These are phyloP conservation scores for Trichacis sp. DNA, from an alignment of 2,888 invertebrate species.

Conservation along the genomic window DNA sequence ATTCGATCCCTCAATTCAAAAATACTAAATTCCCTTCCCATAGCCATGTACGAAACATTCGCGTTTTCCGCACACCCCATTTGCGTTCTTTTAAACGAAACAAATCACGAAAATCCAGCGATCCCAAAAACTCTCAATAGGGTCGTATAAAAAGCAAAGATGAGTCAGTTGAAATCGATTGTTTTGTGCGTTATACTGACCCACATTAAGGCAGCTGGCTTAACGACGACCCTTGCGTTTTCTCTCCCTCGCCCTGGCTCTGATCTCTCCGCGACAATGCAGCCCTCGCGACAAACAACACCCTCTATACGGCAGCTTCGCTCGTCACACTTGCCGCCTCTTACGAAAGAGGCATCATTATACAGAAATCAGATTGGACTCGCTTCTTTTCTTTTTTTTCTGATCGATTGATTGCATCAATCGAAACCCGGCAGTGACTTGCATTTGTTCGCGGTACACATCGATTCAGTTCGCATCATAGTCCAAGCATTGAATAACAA, in stretches of 20 bases:
- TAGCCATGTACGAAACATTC: no score
- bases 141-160: neutral
- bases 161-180: slow-evolving; percentile 27
- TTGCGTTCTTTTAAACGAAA: no score
- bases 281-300: slow-evolving; percentile 30
- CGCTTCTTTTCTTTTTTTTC: slow-evolving; percentile 27
- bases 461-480: slow-evolving; percentile 31
- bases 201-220: slow-evolving; percentile 23
- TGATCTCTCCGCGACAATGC: slow-evolving; percentile 34
- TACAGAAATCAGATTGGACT: slow-evolving; percentile 27
- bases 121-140: neutral
- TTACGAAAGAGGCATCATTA: slow-evolving; percentile 29
- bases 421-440: slow-evolving; percentile 35
- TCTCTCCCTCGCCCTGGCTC: slow-evolving; percentile 43
- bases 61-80: no score
- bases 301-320: slow-evolving; percentile 13
- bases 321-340: slow-evolving; percentile 34
- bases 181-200: slow-evolving; percentile 36
- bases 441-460: slow-evolving; percentile 13
- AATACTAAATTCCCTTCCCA: no score
- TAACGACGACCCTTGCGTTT: slow-evolving; percentile 12
- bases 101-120: neutral
- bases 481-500: slow-evolving; percentile 26
- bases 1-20: no score
- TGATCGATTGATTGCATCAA: slow-evolving; percentile 29